A percentile compares a stretch with the other conserved stretches of the same genome.
Evolutionary conservation across 2,113 vertebrate genomes (phyloP).

Genomic region (Brachirus orientalis): DNA sequence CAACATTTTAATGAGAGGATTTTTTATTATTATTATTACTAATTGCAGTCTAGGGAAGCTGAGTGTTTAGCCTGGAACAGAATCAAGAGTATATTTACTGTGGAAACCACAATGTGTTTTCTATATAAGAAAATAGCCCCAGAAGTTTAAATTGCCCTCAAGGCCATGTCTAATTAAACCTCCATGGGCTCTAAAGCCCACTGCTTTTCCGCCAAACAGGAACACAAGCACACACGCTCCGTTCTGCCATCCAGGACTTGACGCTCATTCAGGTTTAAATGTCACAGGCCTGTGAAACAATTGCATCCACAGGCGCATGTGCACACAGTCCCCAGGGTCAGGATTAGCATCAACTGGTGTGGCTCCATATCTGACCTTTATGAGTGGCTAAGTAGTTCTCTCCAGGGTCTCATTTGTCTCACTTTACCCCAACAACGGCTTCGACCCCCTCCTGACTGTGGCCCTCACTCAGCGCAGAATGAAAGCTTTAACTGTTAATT

Average conservation of each 20-base stretch:
- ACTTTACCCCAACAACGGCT: constrained; percentile 57
- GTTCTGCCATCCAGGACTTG: constrained; percentile 47
- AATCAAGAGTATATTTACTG: constrained; percentile 38
- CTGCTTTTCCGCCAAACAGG: constrained; percentile 38
- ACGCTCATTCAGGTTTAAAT: constrained; percentile 71
- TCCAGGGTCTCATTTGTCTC: constrained; percentile 78
- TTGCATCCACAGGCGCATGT: constrained; percentile 60
- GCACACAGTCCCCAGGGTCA: constrained; percentile 63
- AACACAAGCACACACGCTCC: constrained; percentile 23
- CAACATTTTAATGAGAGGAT: neutral
- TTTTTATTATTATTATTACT: neutral
- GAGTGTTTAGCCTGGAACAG: constrained; percentile 10
- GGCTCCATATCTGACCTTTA: constrained; percentile 81
- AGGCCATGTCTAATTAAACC: constrained; percentile 67
- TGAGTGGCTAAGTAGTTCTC: constrained; percentile 70
- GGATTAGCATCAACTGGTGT: constrained; percentile 77
- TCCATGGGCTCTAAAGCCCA: constrained; percentile 36
- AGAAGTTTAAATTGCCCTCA: constrained; percentile 62
- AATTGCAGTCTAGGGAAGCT: neutral
- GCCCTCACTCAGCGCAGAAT: constrained; percentile 12
- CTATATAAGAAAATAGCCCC: constrained; percentile 22
- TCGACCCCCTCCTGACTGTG: constrained; percentile 34
- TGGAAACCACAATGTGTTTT: constrained; percentile 2
- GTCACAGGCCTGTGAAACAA: constrained; percentile 75
- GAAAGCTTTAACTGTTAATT: constrained; percentile 7